phyloP scores from a whole-genome alignment of 2,888 invertebrate genomes.

The Brassicogethes aeneus region DNA sequence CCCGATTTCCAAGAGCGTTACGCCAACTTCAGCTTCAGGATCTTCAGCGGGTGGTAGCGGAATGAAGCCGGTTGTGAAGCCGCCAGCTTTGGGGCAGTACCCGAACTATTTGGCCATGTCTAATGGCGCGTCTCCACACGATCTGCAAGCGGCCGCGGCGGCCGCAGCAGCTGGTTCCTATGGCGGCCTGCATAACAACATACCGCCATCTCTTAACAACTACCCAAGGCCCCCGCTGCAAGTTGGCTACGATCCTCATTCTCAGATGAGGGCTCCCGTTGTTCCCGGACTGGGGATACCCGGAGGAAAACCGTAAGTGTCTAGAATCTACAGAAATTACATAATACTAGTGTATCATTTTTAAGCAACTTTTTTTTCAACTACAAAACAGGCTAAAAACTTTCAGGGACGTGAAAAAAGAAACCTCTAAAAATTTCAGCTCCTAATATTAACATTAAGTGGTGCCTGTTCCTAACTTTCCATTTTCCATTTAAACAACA shows the following conservation, averaged over 20 bases:
- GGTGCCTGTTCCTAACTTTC: too few relatives aligned
- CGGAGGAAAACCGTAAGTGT: constrained; percentile 79
- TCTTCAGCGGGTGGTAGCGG: constrained; percentile 46
- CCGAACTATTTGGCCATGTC: constrained; percentile 50
- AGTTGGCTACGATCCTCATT: constrained; percentile 58
- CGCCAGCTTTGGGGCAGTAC: constrained; percentile 48
- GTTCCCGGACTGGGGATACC: constrained; percentile 60
- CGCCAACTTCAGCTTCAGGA: constrained; percentile 61
- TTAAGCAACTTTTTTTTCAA: too few relatives aligned
- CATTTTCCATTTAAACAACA: too few relatives aligned
- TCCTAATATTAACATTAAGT: too few relatives aligned
- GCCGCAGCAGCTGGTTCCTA: constrained; percentile 46
- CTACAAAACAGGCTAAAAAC: too few relatives aligned
- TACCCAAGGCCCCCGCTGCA: constrained; percentile 57
- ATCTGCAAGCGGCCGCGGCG: constrained; percentile 51
- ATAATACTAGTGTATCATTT: too few relatives aligned
- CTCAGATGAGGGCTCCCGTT: constrained; percentile 56
- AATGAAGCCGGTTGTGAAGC: constrained; percentile 47
- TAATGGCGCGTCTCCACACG: constrained; percentile 48
- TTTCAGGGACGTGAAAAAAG: too few relatives aligned
- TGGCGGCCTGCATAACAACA: constrained; percentile 53
- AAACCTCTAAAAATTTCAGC: too few relatives aligned
- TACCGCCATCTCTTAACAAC: constrained; percentile 55
- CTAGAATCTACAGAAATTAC: neutral
- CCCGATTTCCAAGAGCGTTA: constrained; percentile 83